Percentiles rank a stretch among this genome's conserved stretches.
Conservation (phyloP, 1,140 invertebrate species). For the Helicoverpa armigera region DNA sequence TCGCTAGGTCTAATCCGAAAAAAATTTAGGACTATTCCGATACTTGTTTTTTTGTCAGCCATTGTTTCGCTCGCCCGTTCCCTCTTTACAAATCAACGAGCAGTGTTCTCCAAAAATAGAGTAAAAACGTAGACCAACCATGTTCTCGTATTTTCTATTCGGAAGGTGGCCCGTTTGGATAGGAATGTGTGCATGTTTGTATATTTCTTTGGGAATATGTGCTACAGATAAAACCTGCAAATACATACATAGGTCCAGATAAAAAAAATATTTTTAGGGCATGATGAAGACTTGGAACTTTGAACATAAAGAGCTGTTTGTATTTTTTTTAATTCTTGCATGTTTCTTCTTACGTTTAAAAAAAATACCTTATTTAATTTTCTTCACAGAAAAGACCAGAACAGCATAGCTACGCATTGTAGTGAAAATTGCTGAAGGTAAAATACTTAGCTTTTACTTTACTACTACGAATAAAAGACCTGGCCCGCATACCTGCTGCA, state of each 20-base stretch:
- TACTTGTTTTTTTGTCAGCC: slow-evolving; percentile 18
- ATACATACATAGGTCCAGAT: no score
- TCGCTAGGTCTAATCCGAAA: slow-evolving; percentile 28
- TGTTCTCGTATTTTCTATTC: slow-evolving; percentile 12
- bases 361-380: neutral
- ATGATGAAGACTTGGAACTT: no score
- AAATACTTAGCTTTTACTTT: slow-evolving; percentile 25
- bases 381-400: neutral
- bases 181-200: neutral
- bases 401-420: neutral
- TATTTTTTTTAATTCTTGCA: no score
- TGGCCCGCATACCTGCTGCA: slow-evolving; percentile 28
- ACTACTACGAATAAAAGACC: slow-evolving; percentile 28
- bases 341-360: no score
- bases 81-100: slow-evolving; percentile 23
- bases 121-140: neutral
- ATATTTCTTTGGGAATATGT: neutral
- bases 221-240: neutral
- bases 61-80: slow-evolving; percentile 18
- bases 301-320: no score
- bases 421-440: slow-evolving; percentile 11
- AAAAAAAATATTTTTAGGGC: no score
- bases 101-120: neutral
- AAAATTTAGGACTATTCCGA: slow-evolving; percentile 13
- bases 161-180: slow-evolving; percentile 9